Evolutionary conservation across 2,888 invertebrate genomes (phyloP), one percentile per base, ranked within the genome.

Genomic region (Chrysolina haemoptera): DNA sequence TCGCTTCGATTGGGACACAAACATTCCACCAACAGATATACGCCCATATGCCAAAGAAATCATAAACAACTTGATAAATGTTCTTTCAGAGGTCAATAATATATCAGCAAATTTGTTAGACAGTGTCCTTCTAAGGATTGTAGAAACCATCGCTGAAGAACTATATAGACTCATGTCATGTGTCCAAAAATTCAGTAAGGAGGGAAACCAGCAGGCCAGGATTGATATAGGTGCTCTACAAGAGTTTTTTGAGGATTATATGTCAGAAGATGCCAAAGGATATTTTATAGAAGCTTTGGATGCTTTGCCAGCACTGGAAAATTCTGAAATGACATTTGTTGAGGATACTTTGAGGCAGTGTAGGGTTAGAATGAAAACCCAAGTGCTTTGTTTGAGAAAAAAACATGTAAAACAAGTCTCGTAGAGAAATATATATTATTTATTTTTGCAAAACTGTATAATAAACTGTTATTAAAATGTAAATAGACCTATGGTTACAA

Each of bases 141-240:
- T 97, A 62, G 95, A 97, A 90, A 96, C 95, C 0, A 95, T 98
- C 73, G 95, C 96, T 78, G 97, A 98, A 89, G 98, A 98, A 89
- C 89, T 98, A 76, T 94, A 96, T 55, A 91, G 98, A 12, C 90
- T 98, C 12, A 95, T 96, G 89, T 93, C 94, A 48, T 95, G 95
- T 86, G 94, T 94, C 12, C 90, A 90, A 75, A 90, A 91, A 76
- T 94, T 94, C 82, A 92, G 92, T 85, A 90, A 90, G 79, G 90
- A 92, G 71, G 94, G 95, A 62, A 92, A 93, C 67, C 90, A 94
- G 84, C 95, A 96, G 89, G 96, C 96, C 22, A 91, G 93, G 48
- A 92, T 95, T 9, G 98, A 96, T 84, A 91, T 95, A 73, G 89
- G 89, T 55, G 91, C 94, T 14, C 87, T 96, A 41, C 91, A 92